Conservation (phyloP, 2,888 invertebrate genomes). For the Xylota segnis region DNA sequence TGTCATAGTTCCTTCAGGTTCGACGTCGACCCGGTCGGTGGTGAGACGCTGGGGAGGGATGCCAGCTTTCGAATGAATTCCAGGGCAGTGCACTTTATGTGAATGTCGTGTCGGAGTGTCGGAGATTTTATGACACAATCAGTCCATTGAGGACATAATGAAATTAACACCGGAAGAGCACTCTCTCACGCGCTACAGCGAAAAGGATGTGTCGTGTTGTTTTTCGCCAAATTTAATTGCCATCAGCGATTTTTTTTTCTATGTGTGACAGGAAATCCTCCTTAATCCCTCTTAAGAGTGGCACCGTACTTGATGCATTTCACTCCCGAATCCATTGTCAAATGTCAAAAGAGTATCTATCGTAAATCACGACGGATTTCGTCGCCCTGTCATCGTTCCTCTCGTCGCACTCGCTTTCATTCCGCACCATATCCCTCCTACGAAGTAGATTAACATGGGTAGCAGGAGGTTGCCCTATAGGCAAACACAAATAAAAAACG, state of each 20-base stretch:
- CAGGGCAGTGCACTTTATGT: conserved; percentile 55
- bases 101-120: conserved; percentile 60
- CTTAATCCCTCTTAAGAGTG: conserved; percentile 47
- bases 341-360: conserved; percentile 61
- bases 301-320: not conserved
- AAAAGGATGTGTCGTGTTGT: conserved; percentile 51
- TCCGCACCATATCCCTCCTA: conserved; percentile 22
- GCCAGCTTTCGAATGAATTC: conserved; percentile 22
- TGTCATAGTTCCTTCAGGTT: conserved; percentile 35
- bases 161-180: conserved; percentile 76
- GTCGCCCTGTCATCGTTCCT: conserved; percentile 20
- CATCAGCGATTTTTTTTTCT: conserved; percentile 35
- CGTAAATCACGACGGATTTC: conserved; percentile 50
- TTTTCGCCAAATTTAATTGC: conserved; percentile 69
- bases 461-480: conserved; percentile 19
- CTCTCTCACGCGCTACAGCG: conserved; percentile 63
- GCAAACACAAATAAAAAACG: conserved; percentile 22
- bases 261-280: conserved; percentile 39
- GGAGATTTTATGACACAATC: conserved; percentile 70
- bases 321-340: conserved; percentile 21
- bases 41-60: not conserved
- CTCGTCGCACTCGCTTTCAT: conserved; percentile 6
- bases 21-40: too few species aligned
- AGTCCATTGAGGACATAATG: conserved; percentile 74
- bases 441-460: conserved; percentile 38